phyloP scores from a whole-genome alignment of 2,888 invertebrate species.

The Orthosia gothica region DNA sequence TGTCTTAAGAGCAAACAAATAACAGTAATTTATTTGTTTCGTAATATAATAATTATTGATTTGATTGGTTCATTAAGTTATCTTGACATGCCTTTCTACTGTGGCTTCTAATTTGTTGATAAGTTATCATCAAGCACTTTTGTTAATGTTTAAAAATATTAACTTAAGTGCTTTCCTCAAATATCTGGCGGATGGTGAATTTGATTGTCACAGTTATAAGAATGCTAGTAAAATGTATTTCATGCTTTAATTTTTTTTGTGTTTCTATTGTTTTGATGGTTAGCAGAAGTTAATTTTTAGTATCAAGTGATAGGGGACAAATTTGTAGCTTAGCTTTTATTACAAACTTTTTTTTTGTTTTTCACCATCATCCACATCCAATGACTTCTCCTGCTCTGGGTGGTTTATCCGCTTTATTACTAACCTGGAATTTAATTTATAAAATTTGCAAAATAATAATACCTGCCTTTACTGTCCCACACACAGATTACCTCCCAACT shows the following conservation, averaged over 20 bases:
- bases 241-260: not conserved
- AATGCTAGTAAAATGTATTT: not conserved
- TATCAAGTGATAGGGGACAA: not conserved
- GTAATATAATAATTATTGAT: not conserved
- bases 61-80: not conserved
- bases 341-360: too few species aligned
- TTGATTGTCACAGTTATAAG: not conserved
- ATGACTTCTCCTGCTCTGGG: too few species aligned
- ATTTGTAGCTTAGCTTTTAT: too few species aligned
- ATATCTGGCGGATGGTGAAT: not conserved
- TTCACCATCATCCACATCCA: too few species aligned
- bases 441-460: too few species aligned
- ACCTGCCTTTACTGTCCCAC: too few species aligned
- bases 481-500: too few species aligned
- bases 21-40: not conserved
- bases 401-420: too few species aligned
- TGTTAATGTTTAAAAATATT: conserved; percentile 8
- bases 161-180: not conserved
- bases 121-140: too few species aligned
- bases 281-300: not conserved
- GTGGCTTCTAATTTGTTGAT: not conserved
- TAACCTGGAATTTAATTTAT: not conserved
- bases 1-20: not conserved
- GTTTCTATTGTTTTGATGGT: not conserved
- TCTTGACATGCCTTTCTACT: not conserved